Evolutionary conservation across 1,140 invertebrate genomes (phyloP).

Genomic region (Myzus persicae): DNA sequence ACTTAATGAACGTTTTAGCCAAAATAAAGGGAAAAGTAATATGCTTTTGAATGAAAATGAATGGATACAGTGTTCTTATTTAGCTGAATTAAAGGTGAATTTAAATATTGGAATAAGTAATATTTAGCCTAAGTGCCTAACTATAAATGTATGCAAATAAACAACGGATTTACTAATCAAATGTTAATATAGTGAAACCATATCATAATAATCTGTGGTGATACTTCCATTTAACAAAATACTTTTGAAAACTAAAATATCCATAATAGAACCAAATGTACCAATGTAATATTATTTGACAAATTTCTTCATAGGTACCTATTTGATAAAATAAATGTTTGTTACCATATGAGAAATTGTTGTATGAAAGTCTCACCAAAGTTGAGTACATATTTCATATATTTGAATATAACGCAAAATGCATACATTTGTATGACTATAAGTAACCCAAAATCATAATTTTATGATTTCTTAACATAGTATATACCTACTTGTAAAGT

Average conservation of each 20-base stretch:
- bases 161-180: slow-evolving; percentile 66
- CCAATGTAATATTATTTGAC: not conserved
- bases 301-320: not conserved
- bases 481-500: too few relatives aligned
- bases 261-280: not conserved
- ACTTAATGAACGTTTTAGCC: slow-evolving; percentile 29
- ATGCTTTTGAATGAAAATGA: slow-evolving; percentile 50
- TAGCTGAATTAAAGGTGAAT: slow-evolving; percentile 49
- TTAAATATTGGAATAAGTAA: not conserved
- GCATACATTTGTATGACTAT: too few relatives aligned
- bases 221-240: not conserved
- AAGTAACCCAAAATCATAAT: too few relatives aligned
- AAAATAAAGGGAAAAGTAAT: slow-evolving; percentile 40
- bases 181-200: not conserved
- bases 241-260: not conserved
- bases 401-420: not conserved
- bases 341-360: not conserved
- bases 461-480: too few relatives aligned
- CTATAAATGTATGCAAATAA: not conserved
- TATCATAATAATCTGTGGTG: too few relatives aligned
- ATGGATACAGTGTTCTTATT: slow-evolving; percentile 42
- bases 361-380: not conserved
- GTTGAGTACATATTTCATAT: not conserved
- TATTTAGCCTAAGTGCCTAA: not conserved
- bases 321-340: not conserved